A percentile compares a stretch with the other conserved stretches of the same genome.
phyloP scores from a whole-genome alignment of 2,888 invertebrate genomes.

The Carabus problematicus region DNA sequence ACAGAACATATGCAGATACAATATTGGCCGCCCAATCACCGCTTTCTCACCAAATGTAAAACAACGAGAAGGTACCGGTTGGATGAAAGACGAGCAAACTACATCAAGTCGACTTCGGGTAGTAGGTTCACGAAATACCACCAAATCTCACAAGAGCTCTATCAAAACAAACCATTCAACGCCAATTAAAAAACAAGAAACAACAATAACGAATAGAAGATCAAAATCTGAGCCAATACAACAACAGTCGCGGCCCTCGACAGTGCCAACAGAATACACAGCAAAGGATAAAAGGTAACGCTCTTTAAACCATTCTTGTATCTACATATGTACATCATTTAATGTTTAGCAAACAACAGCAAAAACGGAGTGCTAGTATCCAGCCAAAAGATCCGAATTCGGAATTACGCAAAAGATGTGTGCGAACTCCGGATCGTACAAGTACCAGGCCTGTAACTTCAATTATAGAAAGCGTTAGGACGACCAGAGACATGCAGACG shows the following conservation, averaged over 20 bases:
- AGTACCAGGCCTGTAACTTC: conserved; percentile 22
- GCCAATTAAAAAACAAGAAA: not conserved
- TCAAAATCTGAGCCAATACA: conserved; percentile 25
- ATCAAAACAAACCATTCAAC: not conserved
- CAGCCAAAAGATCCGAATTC: conserved; percentile 41
- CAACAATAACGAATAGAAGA: conserved; percentile 7
- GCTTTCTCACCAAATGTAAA: not conserved
- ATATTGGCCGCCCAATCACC: conserved; percentile 4
- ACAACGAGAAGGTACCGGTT: not conserved
- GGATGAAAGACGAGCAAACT: not conserved
- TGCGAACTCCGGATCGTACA: conserved; percentile 24
- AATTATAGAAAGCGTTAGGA: not conserved
- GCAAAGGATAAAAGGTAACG: not conserved
- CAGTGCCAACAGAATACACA: not conserved
- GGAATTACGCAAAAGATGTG: not conserved
- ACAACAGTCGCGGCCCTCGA: conserved; percentile 6
- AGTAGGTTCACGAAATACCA: conserved; percentile 23
- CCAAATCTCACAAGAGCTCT: conserved; percentile 25
- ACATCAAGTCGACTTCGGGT: conserved; percentile 23
- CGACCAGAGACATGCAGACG: not conserved
- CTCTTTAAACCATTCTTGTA: too few relatives aligned
- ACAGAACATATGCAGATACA: not conserved
- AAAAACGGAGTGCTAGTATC: conserved; percentile 22
- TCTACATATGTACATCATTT: conserved; percentile 16
- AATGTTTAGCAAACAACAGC: conserved; percentile 25